Percentiles rank a stretch among this genome's conserved stretches.
phyloP scores from a whole-genome alignment of 64 coral and sea anemone genomes.

The Cladopsammia gracilis region DNA sequence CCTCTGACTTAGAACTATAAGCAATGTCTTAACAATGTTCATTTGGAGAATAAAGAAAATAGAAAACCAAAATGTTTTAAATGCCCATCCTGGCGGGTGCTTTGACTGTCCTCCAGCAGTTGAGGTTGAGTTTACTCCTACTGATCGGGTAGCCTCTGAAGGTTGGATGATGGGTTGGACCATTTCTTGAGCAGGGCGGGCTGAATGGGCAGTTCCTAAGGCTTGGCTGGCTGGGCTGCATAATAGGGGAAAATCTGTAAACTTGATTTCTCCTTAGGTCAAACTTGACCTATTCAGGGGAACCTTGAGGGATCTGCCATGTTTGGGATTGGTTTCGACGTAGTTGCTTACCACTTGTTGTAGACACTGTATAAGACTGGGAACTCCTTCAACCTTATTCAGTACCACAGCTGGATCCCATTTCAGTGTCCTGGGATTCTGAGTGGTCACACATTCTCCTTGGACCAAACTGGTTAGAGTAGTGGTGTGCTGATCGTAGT shows the following conservation, averaged over 20 bases:
- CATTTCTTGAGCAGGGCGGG: no score
- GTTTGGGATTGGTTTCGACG: slow-evolving; percentile 34
- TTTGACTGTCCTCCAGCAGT: slow-evolving; percentile 10
- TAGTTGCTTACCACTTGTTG: background rate
- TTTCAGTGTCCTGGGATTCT: slow-evolving; percentile 18
- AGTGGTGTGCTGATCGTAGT: background rate
- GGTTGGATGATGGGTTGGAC: no score
- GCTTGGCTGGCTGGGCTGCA: background rate
- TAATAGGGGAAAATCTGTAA: background rate
- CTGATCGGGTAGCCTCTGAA: no score
- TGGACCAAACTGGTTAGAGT: background rate
- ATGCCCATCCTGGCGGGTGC: no score
- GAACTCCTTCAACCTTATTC: background rate
- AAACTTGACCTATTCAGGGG: no score
- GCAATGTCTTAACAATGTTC: background rate
- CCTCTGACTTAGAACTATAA: background rate
- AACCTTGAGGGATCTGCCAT: background rate
- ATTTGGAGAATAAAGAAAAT: no score
- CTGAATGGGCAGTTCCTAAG: no score
- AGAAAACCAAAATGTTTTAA: no score
- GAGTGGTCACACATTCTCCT: background rate
- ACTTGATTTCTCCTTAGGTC: no score
- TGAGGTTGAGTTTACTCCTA: no score
- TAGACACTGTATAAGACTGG: background rate
- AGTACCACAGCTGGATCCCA: slow-evolving; percentile 23